Base-by-base conservation (phyloP, 2,113 vertebrate genomes). In the Notarius quadriscutis region DNA sequence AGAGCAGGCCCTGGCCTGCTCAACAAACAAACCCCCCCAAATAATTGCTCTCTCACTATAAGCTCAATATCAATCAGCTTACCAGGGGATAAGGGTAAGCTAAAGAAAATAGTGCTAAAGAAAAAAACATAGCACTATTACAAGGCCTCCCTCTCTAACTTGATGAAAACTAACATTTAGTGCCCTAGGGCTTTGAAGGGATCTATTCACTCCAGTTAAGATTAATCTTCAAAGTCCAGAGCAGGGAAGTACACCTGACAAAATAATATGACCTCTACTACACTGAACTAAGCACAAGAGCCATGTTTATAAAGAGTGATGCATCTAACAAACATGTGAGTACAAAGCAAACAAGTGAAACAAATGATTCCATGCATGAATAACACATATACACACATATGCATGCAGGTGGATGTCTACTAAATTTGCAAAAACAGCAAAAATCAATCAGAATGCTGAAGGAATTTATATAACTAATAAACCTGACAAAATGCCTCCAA, bases 1-100 rank as follows among this genome's bases (percentile, higher is more conserved):
- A 72, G 84, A 83, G 85, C 90, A 91, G 55, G 88, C 67, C 55
- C 72, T 58, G 83, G 63, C 89, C 86, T 90, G 89, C 84, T 74
- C 48, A 80, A 63, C 84, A 90, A 88, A 85, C 82, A 90, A 69
- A 78, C 77, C 87, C 30, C 30, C 7, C 8, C 41, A 12, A 57
- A 82, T 20, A 81, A 75, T 57, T 30, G 53, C 50, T 51, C 53
- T 77, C 72, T 41, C 27, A 72, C 51, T 55, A 79, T 63, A 79
- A 86, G 82, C 30, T n/a, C 84, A 84, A 34, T 77, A 77, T 82
- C 62, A 58, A 65, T 48, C 50, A 51, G 78, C 53, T 71, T 67
- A 60, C 67, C 55, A 63, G 62, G 9, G 25, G 20, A 62, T 48
- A 51, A 30, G 41, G 41, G 41, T 41, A 41, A 41, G 41, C 41